Conservation (phyloP, 2,113 vertebrate species). For the Cephalopterus ornatus region DNA sequence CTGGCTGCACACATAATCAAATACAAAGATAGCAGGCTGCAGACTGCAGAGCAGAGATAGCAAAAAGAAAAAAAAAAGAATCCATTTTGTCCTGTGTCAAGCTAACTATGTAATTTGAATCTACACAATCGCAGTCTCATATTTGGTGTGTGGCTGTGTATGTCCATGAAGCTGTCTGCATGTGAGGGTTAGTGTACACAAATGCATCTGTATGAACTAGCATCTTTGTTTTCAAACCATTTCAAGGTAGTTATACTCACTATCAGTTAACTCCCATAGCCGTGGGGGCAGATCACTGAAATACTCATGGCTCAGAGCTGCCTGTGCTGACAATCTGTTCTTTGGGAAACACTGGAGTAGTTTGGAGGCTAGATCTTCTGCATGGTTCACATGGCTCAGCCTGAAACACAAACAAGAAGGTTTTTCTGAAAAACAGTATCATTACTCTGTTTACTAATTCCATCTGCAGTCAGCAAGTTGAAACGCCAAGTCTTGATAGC, state of each 20-base stretch:
- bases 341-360: constrained; percentile 98
- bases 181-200: neutral
- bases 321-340: constrained; percentile 92
- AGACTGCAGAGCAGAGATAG: constrained; percentile 78
- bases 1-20: constrained; percentile 73
- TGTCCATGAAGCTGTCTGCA: neutral
- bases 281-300: constrained; percentile 94
- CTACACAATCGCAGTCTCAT: constrained; percentile 17
- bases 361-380: constrained; percentile 93
- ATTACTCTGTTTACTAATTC: neutral
- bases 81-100: constrained; percentile 69
- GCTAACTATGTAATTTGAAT: constrained; percentile 63
- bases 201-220: neutral
- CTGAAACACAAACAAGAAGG: constrained; percentile 72
- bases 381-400: constrained; percentile 90
- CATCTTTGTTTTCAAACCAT: neutral
- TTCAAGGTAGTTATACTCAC: constrained; percentile 75
- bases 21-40: constrained; percentile 73
- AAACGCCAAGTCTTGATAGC: neutral
- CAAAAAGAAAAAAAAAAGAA: constrained; percentile 47
- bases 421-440: constrained; percentile 6
- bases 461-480: neutral
- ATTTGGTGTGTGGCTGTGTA: neutral
- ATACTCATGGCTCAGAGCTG: constrained; percentile 91
- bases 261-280: constrained; percentile 94